Percentiles rank a stretch among this genome's conserved stretches.
Evolutionary conservation across 2,797 vertebrate genomes (phyloP).

Genomic region (Cuculus canorus): DNA sequence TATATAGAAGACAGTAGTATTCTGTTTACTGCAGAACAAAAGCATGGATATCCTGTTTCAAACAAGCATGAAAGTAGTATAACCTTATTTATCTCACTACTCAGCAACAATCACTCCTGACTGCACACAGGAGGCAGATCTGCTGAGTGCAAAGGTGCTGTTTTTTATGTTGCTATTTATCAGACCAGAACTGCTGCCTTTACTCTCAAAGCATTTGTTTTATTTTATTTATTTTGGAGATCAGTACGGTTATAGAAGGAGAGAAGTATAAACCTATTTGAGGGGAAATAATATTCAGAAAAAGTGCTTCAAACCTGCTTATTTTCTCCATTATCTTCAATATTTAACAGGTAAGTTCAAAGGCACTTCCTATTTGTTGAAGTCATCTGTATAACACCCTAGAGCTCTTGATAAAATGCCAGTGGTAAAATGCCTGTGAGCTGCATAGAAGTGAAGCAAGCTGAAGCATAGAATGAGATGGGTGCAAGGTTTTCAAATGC

Average conservation of each 20-base stretch:
- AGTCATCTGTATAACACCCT: not conserved
- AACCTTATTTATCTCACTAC: not conserved
- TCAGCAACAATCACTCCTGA: constrained; percentile 26
- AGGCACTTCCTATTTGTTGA: not conserved
- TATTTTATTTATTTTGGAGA: not conserved
- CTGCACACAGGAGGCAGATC: not conserved
- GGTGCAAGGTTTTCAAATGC: not conserved
- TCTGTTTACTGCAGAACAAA: not conserved
- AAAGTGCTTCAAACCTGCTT: not conserved
- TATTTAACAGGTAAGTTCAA: not conserved
- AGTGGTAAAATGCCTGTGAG: not conserved
- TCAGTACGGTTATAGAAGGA: not conserved
- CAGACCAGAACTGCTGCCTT: not conserved
- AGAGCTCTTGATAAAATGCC: not conserved
- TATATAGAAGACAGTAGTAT: not conserved
- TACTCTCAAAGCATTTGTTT: not conserved
- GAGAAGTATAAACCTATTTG: not conserved
- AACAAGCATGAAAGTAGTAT: not conserved
- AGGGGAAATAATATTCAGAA: not conserved
- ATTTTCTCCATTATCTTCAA: not conserved
- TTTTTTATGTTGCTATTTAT: constrained; percentile 12
- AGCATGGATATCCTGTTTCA: not conserved
- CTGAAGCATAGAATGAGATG: not conserved
- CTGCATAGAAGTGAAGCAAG: not conserved
- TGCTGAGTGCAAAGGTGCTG: not conserved